Conservation (phyloP, 2,888 invertebrate genomes). For the Agonum fuliginosum region DNA sequence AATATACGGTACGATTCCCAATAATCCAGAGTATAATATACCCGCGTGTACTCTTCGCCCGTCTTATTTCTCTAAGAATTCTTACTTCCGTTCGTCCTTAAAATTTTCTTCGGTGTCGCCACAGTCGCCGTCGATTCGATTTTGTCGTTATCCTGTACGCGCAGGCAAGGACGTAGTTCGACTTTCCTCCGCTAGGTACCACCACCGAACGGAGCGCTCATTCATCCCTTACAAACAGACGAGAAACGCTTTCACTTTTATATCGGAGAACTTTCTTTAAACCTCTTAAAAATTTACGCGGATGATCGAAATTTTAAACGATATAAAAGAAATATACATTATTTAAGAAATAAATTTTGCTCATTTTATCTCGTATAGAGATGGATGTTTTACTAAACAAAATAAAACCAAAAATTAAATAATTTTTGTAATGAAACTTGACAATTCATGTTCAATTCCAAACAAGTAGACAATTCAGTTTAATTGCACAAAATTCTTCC, state of each 20-base stretch:
- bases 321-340: too few relatives aligned
- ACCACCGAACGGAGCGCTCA: conserved; percentile 13
- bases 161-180: conserved; percentile 16
- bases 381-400: neutral
- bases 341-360: too few relatives aligned
- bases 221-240: conserved; percentile 11
- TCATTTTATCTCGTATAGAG: too few relatives aligned
- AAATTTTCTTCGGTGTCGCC: conserved; percentile 1
- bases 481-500: too few relatives aligned
- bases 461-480: too few relatives aligned
- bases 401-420: neutral
- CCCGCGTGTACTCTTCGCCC: too few relatives aligned
- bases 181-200: conserved; percentile 47
- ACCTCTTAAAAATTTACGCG: neutral
- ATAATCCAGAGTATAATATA: too few relatives aligned
- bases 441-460: too few relatives aligned
- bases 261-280: neutral
- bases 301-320: neutral
- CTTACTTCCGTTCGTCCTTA: neutral
- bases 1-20: too few relatives aligned
- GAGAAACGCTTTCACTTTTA: neutral
- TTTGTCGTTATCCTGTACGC: conserved; percentile 39
- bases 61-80: neutral
- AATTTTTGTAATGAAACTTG: too few relatives aligned
- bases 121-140: conserved; percentile 34